phyloP scores from a whole-genome alignment of 2,113 vertebrate genomes.

The Aphelocoma coerulescens region DNA sequence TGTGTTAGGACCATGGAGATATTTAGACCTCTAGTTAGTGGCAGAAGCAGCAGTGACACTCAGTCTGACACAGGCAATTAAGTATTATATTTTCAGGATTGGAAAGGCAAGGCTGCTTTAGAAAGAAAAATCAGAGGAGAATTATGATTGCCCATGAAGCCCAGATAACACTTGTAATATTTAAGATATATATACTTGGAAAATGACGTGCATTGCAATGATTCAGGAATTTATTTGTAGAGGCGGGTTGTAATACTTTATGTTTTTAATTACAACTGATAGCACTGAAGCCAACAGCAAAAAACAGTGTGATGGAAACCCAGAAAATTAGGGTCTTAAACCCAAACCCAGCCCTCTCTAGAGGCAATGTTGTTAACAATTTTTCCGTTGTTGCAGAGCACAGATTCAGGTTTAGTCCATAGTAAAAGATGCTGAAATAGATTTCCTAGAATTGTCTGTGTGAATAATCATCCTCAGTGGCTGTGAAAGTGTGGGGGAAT shows the following conservation, averaged over 20 bases:
- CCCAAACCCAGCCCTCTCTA: neutral
- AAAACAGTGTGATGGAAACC: neutral
- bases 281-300: neutral
- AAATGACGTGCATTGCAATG: neutral
- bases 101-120: neutral
- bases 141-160: neutral
- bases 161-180: neutral
- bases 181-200: neutral
- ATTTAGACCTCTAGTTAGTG: neutral
- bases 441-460: neutral
- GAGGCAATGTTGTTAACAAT: neutral
- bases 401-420: neutral
- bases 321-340: slow-evolving; percentile 1
- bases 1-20: neutral
- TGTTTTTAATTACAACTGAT: slow-evolving; percentile 1
- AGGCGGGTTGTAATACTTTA: neutral
- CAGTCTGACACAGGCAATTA: neutral
- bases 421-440: slow-evolving; percentile 13
- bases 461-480: neutral
- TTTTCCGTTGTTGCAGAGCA: neutral
- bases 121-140: neutral
- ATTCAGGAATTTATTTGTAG: neutral
- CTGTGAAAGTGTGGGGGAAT: neutral
- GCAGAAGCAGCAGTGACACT: neutral
- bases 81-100: neutral